phyloP scores from a whole-genome alignment of 2,113 vertebrate genomes.

The Campylomormyrus tamandua region DNA sequence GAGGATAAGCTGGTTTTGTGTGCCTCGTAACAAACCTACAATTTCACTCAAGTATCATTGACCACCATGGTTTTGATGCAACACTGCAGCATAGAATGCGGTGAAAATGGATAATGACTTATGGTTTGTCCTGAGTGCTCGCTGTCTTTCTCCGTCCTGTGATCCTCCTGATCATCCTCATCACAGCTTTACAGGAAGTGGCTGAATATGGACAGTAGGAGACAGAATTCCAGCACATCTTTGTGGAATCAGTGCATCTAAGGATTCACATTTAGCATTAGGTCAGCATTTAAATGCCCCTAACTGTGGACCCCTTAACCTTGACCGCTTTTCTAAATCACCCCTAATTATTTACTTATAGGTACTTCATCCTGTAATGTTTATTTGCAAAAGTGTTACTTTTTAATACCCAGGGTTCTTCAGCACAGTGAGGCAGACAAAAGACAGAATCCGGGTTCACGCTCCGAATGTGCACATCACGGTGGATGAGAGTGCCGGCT shows the following conservation, averaged over 20 bases:
- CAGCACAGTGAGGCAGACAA: background rate
- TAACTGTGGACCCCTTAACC: background rate
- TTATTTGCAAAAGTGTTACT: background rate
- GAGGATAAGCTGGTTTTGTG: background rate
- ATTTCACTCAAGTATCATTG: background rate
- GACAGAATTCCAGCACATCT: background rate
- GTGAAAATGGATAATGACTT: background rate
- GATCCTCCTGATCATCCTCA: background rate
- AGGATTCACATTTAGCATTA: background rate
- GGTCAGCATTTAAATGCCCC: background rate
- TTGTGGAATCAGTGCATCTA: background rate
- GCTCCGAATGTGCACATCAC: too few species aligned
- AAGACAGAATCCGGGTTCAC: background rate
- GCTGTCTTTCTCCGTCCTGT: background rate
- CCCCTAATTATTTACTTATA: background rate
- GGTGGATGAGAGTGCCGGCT: background rate
- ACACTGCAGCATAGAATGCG: background rate
- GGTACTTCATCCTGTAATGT: background rate
- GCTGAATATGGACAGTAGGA: background rate
- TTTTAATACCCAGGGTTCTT: background rate
- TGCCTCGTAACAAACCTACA: background rate
- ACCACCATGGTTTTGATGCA: background rate
- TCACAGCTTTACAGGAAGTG: background rate
- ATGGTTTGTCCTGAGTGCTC: background rate
- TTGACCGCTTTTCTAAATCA: background rate